phyloP scores from a whole-genome alignment of 2,113 vertebrate genomes.

The Phodopus roborovskii region DNA sequence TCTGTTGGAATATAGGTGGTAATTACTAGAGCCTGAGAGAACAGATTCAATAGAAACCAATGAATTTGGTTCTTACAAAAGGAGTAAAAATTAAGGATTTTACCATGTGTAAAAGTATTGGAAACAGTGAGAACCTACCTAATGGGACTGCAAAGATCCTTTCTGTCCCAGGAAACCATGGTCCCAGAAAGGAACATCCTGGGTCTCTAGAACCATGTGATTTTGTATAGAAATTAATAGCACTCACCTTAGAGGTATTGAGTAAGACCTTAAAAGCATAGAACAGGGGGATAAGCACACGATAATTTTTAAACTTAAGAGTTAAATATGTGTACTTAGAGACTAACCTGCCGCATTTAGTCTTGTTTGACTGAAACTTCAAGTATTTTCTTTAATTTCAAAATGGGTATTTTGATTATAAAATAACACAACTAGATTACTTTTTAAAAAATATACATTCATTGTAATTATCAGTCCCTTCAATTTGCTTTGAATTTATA shows the following conservation, averaged over 20 bases:
- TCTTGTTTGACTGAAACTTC: background rate
- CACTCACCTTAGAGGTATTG: background rate
- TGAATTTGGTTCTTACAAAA: background rate
- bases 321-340: background rate
- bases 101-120: background rate
- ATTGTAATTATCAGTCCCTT: constrained; percentile 25
- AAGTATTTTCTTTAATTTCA: background rate
- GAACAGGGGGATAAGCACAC: background rate
- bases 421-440: background rate
- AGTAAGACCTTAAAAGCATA: background rate
- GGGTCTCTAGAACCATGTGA: background rate
- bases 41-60: background rate
- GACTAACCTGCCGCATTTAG: background rate
- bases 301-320: background rate
- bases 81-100: background rate
- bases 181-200: background rate
- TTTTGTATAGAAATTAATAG: background rate
- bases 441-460: background rate
- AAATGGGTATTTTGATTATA: constrained; percentile 22
- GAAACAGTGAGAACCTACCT: background rate
- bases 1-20: background rate
- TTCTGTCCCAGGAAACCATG: background rate
- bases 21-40: background rate
- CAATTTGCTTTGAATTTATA: constrained; percentile 56
- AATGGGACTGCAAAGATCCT: accelerated